phyloP scores from a whole-genome alignment of 2,888 invertebrate genomes.

The Limenitis camilla region DNA sequence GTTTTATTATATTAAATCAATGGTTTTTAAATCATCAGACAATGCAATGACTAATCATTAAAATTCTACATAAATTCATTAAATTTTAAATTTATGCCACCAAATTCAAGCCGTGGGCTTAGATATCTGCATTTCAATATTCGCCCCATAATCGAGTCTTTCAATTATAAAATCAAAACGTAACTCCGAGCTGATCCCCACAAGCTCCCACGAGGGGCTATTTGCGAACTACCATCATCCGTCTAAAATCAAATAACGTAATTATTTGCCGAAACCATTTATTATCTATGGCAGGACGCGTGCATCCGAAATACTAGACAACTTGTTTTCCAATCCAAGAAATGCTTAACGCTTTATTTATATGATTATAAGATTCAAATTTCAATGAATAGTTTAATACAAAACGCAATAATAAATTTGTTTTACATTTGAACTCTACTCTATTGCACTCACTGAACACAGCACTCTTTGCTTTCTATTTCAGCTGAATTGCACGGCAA shows the following conservation, averaged over 20 bases:
- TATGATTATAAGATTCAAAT: constrained; percentile 7
- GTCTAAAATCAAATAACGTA: constrained; percentile 70
- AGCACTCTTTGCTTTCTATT: neutral
- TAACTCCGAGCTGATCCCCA: constrained; percentile 23
- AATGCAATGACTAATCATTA: too few relatives aligned
- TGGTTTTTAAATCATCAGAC: too few relatives aligned
- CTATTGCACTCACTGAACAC: constrained; percentile 4
- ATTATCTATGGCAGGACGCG: constrained; percentile 64
- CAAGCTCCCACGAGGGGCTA: constrained; percentile 61
- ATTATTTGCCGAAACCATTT: constrained; percentile 72
- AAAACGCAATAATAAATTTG: constrained; percentile 7
- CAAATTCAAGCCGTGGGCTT: too few relatives aligned
- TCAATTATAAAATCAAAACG: constrained; percentile 21
- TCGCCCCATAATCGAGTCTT: constrained; percentile 8
- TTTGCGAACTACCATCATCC: constrained; percentile 67
- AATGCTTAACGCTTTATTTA: constrained; percentile 24
- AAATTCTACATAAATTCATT: too few relatives aligned
- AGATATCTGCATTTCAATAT: neutral
- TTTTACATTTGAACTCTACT: constrained; percentile 16
- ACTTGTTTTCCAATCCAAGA: constrained; percentile 20
- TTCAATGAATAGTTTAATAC: constrained; percentile 1
- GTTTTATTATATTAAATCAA: too few relatives aligned
- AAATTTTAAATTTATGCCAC: too few relatives aligned
- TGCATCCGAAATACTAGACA: constrained; percentile 33
- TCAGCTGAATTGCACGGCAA: neutral